phyloP scores from a whole-genome alignment of 2,888 invertebrate species.

The Notodonta dromedarius region DNA sequence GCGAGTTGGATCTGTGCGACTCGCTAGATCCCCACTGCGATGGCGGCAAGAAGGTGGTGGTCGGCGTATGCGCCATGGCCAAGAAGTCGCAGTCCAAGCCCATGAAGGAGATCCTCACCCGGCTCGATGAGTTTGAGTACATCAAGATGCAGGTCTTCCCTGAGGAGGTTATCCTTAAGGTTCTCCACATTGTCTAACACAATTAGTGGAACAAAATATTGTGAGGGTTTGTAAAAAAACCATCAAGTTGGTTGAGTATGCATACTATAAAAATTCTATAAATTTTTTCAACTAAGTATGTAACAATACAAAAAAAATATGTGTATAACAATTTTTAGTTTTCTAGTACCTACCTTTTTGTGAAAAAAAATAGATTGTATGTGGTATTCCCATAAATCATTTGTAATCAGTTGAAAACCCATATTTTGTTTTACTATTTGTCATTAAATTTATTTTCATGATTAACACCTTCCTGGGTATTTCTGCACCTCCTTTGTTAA shows the following conservation, averaged over 20 bases:
- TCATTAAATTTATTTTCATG: conserved; percentile 37
- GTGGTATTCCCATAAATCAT: background rate
- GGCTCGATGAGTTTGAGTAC: conserved; percentile 98
- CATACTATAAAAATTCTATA: background rate
- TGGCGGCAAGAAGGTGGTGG: conserved; percentile 95
- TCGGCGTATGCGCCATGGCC: conserved; percentile 99
- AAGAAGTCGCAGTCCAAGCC: conserved; percentile 99
- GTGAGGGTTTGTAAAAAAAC: conserved; percentile 15
- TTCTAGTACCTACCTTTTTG: no score
- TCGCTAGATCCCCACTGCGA: conserved; percentile 85
- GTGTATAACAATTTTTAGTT: no score
- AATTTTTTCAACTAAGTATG: no score
- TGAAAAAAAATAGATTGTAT: background rate
- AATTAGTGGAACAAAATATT: conserved; percentile 76
- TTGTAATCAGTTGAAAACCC: background rate
- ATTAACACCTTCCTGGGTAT: conserved; percentile 33
- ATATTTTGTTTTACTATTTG: conserved; percentile 51
- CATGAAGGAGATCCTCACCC: conserved; percentile 98
- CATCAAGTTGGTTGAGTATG: conserved; percentile 24
- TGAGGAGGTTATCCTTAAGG: conserved; percentile 97
- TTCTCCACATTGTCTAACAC: conserved; percentile 83
- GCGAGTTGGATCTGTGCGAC: conserved; percentile 91
- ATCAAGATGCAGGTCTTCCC: conserved; percentile 97
- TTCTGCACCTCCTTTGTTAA: conserved; percentile 14
- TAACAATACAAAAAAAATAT: no score